Conservation (phyloP, 2,113 vertebrate species). For the Bettongia penicillata region DNA sequence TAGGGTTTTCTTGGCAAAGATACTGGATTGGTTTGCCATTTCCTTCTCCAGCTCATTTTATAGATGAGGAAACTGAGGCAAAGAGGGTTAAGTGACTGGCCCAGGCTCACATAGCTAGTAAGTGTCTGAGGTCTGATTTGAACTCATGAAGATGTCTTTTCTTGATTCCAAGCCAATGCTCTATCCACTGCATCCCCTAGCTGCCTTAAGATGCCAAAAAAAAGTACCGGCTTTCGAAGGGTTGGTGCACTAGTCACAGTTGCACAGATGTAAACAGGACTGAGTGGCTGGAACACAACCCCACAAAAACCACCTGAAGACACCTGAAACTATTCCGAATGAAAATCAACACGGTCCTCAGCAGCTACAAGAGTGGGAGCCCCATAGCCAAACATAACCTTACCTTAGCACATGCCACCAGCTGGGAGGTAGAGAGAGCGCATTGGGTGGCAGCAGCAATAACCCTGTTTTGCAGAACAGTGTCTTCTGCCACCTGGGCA, state of each 20-base stretch:
- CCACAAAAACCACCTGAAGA: background rate
- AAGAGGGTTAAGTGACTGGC: background rate
- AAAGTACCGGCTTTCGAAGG: background rate
- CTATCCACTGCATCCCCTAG: background rate
- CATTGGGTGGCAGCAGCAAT: slow-evolving; percentile 98
- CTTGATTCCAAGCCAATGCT: background rate
- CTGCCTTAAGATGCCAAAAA: background rate
- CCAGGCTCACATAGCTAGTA: background rate
- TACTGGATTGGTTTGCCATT: background rate
- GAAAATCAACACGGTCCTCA: background rate
- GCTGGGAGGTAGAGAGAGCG: slow-evolving; percentile 97
- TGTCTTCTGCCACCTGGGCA: slow-evolving; percentile 96
- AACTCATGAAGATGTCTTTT: background rate
- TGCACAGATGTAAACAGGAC: background rate
- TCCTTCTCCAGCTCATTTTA: background rate
- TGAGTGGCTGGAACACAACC: background rate
- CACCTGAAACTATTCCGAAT: background rate
- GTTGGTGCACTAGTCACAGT: background rate
- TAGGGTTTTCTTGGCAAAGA: background rate
- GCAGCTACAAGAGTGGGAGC: background rate
- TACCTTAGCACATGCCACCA: slow-evolving; percentile 99
- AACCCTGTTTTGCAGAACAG: slow-evolving; percentile 95
- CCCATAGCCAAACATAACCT: background rate
- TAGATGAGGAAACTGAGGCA: background rate
- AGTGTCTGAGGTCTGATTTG: background rate